phyloP scores from a whole-genome alignment of 30 jellyfish, hydroid and myxozoan species.

The Turritopsis rubra region DNA sequence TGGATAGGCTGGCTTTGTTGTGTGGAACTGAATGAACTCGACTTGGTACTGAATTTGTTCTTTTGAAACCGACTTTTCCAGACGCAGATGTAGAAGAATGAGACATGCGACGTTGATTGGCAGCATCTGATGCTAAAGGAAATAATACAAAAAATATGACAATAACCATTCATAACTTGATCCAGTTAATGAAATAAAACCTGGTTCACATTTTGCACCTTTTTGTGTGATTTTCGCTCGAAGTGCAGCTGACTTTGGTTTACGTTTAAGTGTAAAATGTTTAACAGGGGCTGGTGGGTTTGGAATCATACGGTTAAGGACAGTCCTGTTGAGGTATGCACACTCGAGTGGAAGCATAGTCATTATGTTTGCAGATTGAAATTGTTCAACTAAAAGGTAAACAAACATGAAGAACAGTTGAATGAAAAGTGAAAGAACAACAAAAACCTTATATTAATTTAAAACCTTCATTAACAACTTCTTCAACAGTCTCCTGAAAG shows the following conservation, averaged over 20 bases:
- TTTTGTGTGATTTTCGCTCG: slow-evolving; percentile 91
- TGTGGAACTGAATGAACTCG: slow-evolving; percentile 19
- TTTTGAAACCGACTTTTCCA: slow-evolving; percentile 21
- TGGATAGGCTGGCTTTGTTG: slow-evolving; percentile 40
- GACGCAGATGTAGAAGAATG: slow-evolving; percentile 12
- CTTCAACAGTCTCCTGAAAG: slow-evolving; percentile 56
- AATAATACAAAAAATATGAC: no score
- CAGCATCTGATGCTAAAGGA: slow-evolving; percentile 68
- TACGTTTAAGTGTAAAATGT: slow-evolving; percentile 83
- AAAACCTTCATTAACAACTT: slow-evolving; percentile 53
- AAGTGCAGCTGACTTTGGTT: slow-evolving; percentile 96
- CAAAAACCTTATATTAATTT: background rate
- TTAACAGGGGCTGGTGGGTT: slow-evolving; percentile 69
- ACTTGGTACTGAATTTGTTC: slow-evolving; percentile 25
- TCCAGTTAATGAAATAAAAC: no score
- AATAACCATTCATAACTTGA: no score
- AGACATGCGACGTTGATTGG: slow-evolving; percentile 54
- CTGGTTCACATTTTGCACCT: no score
- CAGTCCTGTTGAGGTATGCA: slow-evolving; percentile 71
- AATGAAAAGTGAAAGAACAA: no score
- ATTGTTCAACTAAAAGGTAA: slow-evolving; percentile 25
- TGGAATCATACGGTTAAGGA: slow-evolving; percentile 41
- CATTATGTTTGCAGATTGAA: slow-evolving; percentile 1
- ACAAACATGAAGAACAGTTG: background rate
- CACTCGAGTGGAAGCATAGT: slow-evolving; percentile 69